These are phyloP conservation scores for Thinocorus orbignyianus DNA, from an alignment of 2,113 vertebrate species.

Conservation along the genomic window DNA sequence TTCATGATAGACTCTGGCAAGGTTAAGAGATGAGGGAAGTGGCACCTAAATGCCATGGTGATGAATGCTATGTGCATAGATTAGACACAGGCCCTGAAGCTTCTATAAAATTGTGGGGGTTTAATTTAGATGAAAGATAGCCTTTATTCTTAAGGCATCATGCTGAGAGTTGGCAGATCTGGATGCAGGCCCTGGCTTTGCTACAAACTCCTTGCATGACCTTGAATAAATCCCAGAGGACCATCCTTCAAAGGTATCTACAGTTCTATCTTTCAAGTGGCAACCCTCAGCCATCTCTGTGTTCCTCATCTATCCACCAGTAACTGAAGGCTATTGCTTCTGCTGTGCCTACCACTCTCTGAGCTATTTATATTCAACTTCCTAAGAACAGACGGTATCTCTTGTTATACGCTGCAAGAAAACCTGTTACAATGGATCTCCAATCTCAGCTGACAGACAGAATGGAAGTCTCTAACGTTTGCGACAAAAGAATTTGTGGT, in stretches of 20 bases:
- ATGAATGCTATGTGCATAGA: slow-evolving; percentile 40
- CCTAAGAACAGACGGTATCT: not conserved
- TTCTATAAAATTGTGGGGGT: not conserved
- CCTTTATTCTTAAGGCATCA: slow-evolving; percentile 18
- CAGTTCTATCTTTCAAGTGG: not conserved
- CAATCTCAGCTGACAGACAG: not conserved
- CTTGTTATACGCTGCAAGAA: not conserved
- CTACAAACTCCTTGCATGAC: not conserved
- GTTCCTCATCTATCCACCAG: not conserved
- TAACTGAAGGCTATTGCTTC: not conserved
- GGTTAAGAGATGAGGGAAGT: slow-evolving; percentile 47
- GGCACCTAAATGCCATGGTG: slow-evolving; percentile 53
- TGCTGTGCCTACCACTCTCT: not conserved
- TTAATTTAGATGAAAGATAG: slow-evolving; percentile 63
- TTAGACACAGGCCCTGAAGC: slow-evolving; percentile 51
- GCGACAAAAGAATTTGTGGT: not conserved
- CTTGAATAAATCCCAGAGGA: not conserved
- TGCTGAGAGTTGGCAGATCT: not conserved
- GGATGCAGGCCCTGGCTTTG: slow-evolving; percentile 1
- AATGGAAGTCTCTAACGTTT: not conserved
- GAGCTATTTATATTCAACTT: not conserved
- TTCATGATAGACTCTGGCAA: slow-evolving; percentile 54
- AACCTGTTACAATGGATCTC: not conserved
- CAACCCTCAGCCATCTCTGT: not conserved
- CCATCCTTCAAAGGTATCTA: not conserved